Base-by-base conservation (phyloP, 2,113 vertebrate species). In the Gambusia holbrooki region DNA sequence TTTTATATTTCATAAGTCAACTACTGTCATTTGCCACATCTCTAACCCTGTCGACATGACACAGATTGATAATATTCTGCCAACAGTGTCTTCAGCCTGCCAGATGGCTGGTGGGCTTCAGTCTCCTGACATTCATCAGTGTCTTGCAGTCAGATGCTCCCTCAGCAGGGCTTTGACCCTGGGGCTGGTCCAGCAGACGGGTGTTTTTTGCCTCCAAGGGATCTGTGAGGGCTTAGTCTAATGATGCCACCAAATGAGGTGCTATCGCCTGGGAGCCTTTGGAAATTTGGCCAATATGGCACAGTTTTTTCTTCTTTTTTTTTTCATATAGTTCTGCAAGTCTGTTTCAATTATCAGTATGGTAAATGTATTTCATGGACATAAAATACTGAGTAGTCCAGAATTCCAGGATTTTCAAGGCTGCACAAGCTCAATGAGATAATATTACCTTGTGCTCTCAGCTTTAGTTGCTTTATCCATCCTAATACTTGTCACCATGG, bases 91-190 rank as follows among this genome's bases (percentile, higher is more conserved):
- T 87, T 69, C 69, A 68, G 60, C 25, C 66, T 74, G 89, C 89
- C 92, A 93, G 90, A 92, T 92, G 89, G 90, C 89, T 88, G 73
- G 74, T 91, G 88, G 89, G 85, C 83, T 83, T 81, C 69, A 62
- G 73, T 90, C 89, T 83, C 83, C 78, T 83, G 83, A 90, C 90
- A 92, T 93, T 79, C 74, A 92, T 94, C 92, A 91, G 84, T 87
- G 91, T 89, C 90, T 87, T 73, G 68, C 88, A 84, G 88, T 90
- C 90, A 90, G 82, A 85, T 88, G 87, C 82, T 84, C 84, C 87
- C 87, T 69, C 84, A 81, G 80, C 84, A 78, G 82, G 81, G 76
- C 68, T 81, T 83, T 84, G 85, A 92, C 88, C 89, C 84, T 66
- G 76, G 80, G 83, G 73, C 40, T 22, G 66, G 80, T 86, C 83